Base-by-base conservation (phyloP, 64 coral and sea anemone genomes). In the Trachythela sp. region DNA sequence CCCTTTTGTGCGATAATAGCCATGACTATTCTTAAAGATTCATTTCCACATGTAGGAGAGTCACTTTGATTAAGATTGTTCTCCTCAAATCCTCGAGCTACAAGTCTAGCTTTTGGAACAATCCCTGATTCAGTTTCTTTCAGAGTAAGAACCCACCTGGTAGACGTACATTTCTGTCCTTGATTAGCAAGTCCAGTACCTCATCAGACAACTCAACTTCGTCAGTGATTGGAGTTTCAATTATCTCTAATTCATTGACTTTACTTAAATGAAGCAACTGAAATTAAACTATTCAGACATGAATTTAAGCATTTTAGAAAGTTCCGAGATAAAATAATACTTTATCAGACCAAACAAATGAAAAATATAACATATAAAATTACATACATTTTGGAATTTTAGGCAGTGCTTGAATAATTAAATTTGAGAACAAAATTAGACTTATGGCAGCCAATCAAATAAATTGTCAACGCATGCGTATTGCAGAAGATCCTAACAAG, bases 41-140 rank as follows among this genome's bases (percentile, higher is more conserved):
- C 86, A 32, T 88, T 88, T 4, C 24, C 27, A 38, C 86, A 88
- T 36, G 86, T 88, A 6, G 86, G 86, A 27, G 86, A 88, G 75
- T 88, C 87, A 48, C 14, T 88, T n/a, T 11, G 38, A 72, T 36
- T 39, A 7, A 48, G 10, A 42, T 13, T 18, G 45, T 29, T 45
- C 54, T 75, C 87, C 40, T 88, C 87, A 48, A 75, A 75, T 40
- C 87, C 64, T 30, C 64, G 18, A 15, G 87, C 64, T 48, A 41
- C 60, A 2, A 75, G 40, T 22, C 87, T 4, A 37, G 67, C 87
- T 88, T 88, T 88, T 4, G 86, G 27, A 15, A 64, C 52, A 88
- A 33, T 52, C 15, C 14, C 40, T 34, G 49, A 52, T 52, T 52
- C 49, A 8, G 49, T 52, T 52, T 52, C 49, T 52, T 52, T 52